A percentile compares a stretch with the other conserved stretches of the same genome.
Evolutionary conservation across 2,113 vertebrate species (phyloP).

Genomic region (Butorides virescens): DNA sequence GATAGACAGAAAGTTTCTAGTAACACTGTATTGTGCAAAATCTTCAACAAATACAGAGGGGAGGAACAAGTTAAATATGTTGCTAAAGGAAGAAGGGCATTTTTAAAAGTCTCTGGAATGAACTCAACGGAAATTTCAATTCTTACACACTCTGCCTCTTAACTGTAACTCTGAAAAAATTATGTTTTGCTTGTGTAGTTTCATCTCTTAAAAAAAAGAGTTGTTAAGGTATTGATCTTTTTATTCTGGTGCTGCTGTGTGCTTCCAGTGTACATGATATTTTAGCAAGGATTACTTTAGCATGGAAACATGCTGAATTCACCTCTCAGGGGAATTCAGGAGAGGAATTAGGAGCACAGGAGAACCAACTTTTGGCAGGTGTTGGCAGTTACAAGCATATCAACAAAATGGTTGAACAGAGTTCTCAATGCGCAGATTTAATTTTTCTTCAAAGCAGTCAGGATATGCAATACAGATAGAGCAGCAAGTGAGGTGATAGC

Average conservation of each 20-base stretch:
- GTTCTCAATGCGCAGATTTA: neutral
- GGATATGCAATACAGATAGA: neutral
- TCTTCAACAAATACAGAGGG: slow-evolving; percentile 4
- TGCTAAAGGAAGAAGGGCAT: slow-evolving; percentile 17
- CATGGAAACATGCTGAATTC: neutral
- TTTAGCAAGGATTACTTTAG: neutral
- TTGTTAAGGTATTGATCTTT: neutral
- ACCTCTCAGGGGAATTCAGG: neutral
- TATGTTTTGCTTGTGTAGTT: neutral
- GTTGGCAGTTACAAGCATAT: neutral
- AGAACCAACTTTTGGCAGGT: neutral
- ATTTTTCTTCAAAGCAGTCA: neutral
- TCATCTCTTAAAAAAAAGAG: neutral
- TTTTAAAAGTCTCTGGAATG: slow-evolving; percentile 35
- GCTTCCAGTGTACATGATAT: neutral
- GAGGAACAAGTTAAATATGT: slow-evolving; percentile 20
- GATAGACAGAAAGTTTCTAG: slow-evolving; percentile 34
- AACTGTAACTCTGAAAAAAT: neutral
- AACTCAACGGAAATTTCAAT: neutral
- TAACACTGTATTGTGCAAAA: slow-evolving; percentile 20
- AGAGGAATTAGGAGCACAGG: neutral
- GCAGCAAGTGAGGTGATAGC: neutral
- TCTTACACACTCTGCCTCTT: neutral
- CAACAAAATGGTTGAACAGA: neutral
- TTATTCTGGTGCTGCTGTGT: neutral